Evolutionary conservation across 2,797 vertebrate species (phyloP).

Genomic region (Sternotherus odoratus): DNA sequence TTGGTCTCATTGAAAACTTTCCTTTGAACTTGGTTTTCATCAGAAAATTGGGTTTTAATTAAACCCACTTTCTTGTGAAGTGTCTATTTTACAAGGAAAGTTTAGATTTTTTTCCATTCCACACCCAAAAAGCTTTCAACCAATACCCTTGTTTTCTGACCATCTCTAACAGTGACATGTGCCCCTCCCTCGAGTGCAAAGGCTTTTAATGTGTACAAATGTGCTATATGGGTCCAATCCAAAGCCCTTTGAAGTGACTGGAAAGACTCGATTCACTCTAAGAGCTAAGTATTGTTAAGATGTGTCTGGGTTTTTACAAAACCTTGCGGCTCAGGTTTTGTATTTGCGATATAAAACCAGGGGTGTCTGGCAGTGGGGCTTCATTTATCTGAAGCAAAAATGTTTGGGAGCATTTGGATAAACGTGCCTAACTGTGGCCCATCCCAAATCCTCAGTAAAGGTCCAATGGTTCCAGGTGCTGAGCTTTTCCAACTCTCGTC

Average conservation of each 20-base stretch:
- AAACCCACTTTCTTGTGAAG: neutral
- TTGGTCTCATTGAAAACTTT: neutral
- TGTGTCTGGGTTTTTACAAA: neutral
- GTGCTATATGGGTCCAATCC: neutral
- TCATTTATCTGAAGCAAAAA: neutral
- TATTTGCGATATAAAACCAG: neutral
- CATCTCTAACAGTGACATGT: neutral
- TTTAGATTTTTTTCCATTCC: neutral
- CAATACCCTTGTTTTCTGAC: neutral
- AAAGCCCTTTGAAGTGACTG: neutral
- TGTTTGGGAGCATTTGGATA: neutral
- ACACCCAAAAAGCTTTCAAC: neutral
- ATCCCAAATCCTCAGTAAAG: neutral
- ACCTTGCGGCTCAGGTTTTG: neutral
- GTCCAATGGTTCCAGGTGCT: neutral
- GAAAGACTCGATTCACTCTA: neutral
- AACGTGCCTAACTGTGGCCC: neutral
- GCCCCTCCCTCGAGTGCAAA: accelerated
- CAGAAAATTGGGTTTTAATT: neutral
- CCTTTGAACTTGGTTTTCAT: neutral
- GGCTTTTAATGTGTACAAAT: neutral
- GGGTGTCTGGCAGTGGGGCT: neutral
- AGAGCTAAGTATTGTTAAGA: neutral
- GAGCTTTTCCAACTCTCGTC: neutral
- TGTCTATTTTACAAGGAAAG: neutral